phyloP scores from a whole-genome alignment of 2,888 invertebrate genomes.

The Zelleria hepariella region DNA sequence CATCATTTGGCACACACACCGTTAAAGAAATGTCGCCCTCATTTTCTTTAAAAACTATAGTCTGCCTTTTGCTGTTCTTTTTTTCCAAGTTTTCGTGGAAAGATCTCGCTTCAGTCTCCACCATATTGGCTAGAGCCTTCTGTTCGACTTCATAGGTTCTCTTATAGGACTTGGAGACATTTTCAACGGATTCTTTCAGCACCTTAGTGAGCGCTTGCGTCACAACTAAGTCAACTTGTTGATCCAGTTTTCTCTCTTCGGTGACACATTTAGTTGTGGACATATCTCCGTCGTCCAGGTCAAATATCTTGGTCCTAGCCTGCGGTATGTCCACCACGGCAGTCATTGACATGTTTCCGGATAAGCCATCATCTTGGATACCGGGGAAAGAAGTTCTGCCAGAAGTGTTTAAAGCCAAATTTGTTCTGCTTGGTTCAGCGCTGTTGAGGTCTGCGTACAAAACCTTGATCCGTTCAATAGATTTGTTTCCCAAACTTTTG shows the following conservation, averaged over 20 bases:
- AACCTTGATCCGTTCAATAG: neutral
- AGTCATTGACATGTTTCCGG: neutral
- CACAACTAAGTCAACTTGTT: slow-evolving; percentile 1
- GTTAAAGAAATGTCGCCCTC: neutral
- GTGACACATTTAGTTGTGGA: neutral
- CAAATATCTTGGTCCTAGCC: slow-evolving; percentile 19
- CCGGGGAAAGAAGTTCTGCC: neutral
- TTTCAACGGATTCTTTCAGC: neutral
- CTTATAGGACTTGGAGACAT: neutral
- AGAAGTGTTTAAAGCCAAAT: neutral
- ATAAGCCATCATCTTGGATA: neutral
- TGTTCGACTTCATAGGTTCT: too few relatives aligned
- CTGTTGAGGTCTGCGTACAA: neutral
- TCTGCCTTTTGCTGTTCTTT: neutral
- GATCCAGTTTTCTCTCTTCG: neutral
- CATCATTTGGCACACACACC: neutral
- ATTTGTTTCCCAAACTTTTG: neutral
- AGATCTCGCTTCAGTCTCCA: neutral
- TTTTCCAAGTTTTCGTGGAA: neutral
- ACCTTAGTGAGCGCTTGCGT: neutral
- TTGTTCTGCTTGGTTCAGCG: neutral
- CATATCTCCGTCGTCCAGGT: slow-evolving; percentile 14
- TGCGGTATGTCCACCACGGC: neutral
- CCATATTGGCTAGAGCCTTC: neutral
- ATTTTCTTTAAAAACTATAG: slow-evolving; percentile 1